phyloP scores from a whole-genome alignment of 2,797 vertebrate species.

The Acanthurus leucopareius region DNA sequence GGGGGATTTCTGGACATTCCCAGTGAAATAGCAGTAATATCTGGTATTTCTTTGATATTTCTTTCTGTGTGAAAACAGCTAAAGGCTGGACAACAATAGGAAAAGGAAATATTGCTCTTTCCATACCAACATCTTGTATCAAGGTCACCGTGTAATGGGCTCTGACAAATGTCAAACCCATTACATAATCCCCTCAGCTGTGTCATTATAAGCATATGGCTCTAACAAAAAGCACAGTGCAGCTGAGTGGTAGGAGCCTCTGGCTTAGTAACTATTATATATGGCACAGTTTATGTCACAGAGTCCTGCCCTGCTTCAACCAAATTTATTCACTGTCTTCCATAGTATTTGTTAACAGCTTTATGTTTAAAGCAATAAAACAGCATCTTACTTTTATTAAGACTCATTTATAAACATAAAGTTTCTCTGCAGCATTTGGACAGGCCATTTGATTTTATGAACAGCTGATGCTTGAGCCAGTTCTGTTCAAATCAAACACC shows the following conservation, averaged over 20 bases:
- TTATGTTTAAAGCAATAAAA: not conserved
- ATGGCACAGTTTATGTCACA: not conserved
- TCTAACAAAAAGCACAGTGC: constrained; percentile 27
- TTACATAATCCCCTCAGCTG: constrained; percentile 68
- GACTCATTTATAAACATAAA: not conserved
- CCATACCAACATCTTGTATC: constrained; percentile 55
- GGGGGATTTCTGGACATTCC: not conserved
- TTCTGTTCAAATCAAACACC: constrained; percentile 1
- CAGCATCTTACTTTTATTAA: not conserved
- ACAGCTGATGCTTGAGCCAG: not conserved
- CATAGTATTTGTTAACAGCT: not conserved
- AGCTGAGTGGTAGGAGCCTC: constrained; percentile 22
- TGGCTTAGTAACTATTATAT: constrained; percentile 31
- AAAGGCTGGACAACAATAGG: constrained; percentile 17
- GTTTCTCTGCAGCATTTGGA: not conserved
- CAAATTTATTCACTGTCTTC: not conserved
- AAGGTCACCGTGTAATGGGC: constrained; percentile 66
- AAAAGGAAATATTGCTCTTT: constrained; percentile 37
- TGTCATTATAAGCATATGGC: constrained; percentile 61
- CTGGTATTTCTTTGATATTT: constrained; percentile 5
- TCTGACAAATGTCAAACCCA: constrained; percentile 69
- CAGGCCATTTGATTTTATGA: not conserved
- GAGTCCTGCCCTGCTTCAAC: not conserved
- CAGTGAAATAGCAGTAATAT: not conserved
- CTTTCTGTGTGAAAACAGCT: constrained; percentile 1